phyloP scores from a whole-genome alignment of 2,113 vertebrate species.

The Muntiacus muntjak region DNA sequence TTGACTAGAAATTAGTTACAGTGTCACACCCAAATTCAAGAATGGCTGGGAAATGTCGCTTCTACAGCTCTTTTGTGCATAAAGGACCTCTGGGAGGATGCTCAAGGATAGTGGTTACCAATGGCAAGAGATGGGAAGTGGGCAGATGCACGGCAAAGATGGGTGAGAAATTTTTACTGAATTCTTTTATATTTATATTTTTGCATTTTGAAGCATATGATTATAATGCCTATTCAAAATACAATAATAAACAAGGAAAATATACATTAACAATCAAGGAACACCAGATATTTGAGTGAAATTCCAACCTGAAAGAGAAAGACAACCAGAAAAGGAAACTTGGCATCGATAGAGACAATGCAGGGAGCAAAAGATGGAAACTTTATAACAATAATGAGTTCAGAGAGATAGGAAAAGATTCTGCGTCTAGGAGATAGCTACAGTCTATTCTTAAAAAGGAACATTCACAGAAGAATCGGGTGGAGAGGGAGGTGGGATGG shows the following conservation, averaged over 20 bases:
- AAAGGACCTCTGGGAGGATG: not conserved
- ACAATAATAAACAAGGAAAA: not conserved
- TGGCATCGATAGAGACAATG: not conserved
- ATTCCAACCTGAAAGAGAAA: not conserved
- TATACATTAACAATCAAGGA: not conserved
- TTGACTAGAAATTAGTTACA: not conserved
- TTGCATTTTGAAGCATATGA: not conserved
- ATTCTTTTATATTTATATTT: not conserved
- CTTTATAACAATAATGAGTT: not conserved
- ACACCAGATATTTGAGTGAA: not conserved
- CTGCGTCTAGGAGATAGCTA: not conserved
- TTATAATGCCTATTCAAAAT: not conserved
- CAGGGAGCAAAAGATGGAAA: not conserved
- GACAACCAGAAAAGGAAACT: not conserved
- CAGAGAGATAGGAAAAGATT: not conserved
- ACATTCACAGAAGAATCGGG: not conserved
- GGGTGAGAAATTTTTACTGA: not conserved
- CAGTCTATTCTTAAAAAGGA: not conserved
- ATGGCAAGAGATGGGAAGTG: not conserved
- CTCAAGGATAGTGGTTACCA: not conserved
- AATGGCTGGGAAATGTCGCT: not conserved
- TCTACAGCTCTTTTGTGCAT: not conserved
- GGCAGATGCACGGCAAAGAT: not conserved
- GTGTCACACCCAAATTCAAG: not conserved
- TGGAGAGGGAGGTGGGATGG: too few species aligned